These are phyloP conservation scores for Paragorgia papillata DNA, from an alignment of 92 coral and sea anemone genomes.

Conservation along the genomic window DNA sequence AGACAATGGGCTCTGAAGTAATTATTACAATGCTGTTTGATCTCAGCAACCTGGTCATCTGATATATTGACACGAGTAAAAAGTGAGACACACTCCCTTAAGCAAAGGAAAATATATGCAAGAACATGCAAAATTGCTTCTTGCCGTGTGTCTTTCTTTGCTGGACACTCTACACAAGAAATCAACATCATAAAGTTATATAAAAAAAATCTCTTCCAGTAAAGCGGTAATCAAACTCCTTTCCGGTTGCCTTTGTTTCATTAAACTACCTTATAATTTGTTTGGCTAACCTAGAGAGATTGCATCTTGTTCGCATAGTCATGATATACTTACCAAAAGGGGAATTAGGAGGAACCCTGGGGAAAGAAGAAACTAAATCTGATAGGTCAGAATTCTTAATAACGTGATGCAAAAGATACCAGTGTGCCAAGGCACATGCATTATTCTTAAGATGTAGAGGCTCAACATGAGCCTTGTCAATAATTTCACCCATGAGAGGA, in stretches of 20 bases:
- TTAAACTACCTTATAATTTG: conserved; percentile 35
- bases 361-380: conserved; percentile 1
- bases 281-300: conserved; percentile 30
- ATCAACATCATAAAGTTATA: conserved; percentile 43
- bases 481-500: conserved; percentile 28
- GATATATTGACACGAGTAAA: conserved; percentile 1
- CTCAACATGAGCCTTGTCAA: conserved; percentile 25
- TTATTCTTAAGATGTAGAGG: conserved; percentile 47
- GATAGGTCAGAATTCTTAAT: conserved; percentile 11
- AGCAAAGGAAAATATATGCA: conserved; percentile 23
- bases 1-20: conserved; percentile 23
- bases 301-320: background rate
- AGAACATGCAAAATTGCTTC: conserved; percentile 17
- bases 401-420: conserved; percentile 13
- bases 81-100: conserved; percentile 30
- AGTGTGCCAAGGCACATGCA: conserved; percentile 21
- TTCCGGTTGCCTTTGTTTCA: conserved; percentile 26
- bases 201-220: conserved; percentile 44
- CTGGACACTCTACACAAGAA: conserved; percentile 11
- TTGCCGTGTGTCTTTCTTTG: background rate
- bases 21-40: conserved; percentile 25
- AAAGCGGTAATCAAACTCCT: conserved; percentile 37
- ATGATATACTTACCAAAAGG: conserved; percentile 22
- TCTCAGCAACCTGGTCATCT: conserved; percentile 7
- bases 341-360: conserved; percentile 2